A percentile compares a stretch with the other conserved stretches of the same genome.
Evolutionary conservation across 2,797 vertebrate species (phyloP).

Genomic region (Todus mexicanus): DNA sequence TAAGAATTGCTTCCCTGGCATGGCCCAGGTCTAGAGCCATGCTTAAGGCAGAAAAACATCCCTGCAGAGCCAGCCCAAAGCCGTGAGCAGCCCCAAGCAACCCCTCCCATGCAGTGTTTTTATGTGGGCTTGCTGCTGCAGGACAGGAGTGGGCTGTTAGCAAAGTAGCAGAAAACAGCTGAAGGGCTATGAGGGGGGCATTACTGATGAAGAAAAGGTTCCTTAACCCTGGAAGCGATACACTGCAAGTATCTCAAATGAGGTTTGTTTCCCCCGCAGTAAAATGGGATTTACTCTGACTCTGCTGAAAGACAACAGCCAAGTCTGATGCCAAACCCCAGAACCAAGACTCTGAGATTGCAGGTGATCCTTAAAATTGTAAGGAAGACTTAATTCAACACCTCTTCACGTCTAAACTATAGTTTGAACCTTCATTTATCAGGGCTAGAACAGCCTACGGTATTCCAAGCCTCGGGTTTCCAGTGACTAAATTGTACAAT

Average conservation of each 20-base stretch:
- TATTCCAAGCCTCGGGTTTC: neutral
- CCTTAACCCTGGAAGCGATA: neutral
- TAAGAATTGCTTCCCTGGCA: neutral
- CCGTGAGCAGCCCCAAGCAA: neutral
- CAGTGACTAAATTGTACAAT: neutral
- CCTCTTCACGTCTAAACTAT: neutral
- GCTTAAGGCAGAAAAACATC: neutral
- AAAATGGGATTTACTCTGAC: neutral
- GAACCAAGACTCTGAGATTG: neutral
- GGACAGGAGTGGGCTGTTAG: neutral
- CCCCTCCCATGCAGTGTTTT: accelerated
- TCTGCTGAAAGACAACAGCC: neutral
- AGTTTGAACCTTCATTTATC: neutral
- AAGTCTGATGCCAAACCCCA: neutral
- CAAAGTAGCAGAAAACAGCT: neutral
- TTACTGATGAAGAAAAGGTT: neutral
- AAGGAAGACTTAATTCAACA: neutral
- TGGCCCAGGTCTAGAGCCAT: neutral
- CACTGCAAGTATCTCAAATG: neutral
- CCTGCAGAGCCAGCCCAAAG: neutral
- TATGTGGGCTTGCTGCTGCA: neutral
- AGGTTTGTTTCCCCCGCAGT: neutral
- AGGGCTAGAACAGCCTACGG: neutral
- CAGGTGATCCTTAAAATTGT: neutral
- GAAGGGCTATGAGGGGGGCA: neutral